Conservation (phyloP, 2,888 invertebrate genomes). For the Macrophya alboannulata region DNA sequence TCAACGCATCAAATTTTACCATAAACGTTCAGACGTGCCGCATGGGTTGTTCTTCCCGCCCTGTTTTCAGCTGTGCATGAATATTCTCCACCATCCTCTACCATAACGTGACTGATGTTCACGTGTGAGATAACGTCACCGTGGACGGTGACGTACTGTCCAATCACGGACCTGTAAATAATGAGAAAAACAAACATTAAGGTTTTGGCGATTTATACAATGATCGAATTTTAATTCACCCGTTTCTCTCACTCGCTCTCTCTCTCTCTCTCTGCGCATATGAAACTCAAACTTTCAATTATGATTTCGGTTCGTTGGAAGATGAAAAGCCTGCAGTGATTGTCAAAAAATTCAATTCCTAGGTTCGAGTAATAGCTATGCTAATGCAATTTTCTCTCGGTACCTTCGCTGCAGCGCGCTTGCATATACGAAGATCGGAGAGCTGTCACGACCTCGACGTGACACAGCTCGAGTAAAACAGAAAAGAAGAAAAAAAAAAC, state of each 20-base stretch:
- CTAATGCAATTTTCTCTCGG: slow-evolving; percentile 41
- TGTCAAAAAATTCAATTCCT: slow-evolving; percentile 41
- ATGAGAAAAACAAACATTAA: not conserved
- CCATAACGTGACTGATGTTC: slow-evolving; percentile 90
- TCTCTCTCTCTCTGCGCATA: not conserved
- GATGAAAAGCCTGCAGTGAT: slow-evolving; percentile 22
- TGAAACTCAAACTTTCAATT: not conserved
- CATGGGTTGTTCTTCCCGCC: slow-evolving; percentile 87
- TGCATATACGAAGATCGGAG: not conserved
- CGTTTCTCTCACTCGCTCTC: no score
- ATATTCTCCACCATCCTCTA: slow-evolving; percentile 92
- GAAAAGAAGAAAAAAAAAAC: not conserved
- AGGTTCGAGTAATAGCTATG: slow-evolving; percentile 29
- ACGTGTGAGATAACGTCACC: slow-evolving; percentile 93
- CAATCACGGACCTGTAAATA: slow-evolving; percentile 86
- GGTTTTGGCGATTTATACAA: not conserved
- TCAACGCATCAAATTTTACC: slow-evolving; percentile 82
- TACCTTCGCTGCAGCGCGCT: slow-evolving; percentile 16
- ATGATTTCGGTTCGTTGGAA: not conserved
- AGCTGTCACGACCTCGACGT: slow-evolving; percentile 31
- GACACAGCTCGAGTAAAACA: not conserved
- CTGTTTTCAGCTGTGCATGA: slow-evolving; percentile 89
- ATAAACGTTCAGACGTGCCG: slow-evolving; percentile 90
- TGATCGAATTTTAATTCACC: not conserved
- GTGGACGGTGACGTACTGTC: slow-evolving; percentile 89